Evolutionary conservation across 1,140 invertebrate species (phyloP).

Genomic region (Eupristina koningsbergeri): DNA sequence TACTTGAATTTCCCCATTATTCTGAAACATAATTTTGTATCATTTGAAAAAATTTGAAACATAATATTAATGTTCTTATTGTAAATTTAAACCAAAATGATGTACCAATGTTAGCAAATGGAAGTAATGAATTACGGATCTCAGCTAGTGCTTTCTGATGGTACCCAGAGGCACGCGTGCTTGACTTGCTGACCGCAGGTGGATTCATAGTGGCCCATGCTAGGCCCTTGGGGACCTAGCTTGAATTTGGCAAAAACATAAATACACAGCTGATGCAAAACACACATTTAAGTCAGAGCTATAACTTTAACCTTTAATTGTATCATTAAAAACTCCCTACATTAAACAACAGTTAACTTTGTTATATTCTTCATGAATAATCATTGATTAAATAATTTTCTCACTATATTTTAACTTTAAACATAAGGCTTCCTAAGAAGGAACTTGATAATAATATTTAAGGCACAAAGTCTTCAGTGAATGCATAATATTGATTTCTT

Average conservation of each 20-base stretch:
- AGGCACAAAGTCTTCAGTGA: slow-evolving; percentile 8
- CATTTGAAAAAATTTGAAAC: not conserved
- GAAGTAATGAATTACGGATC: slow-evolving; percentile 88
- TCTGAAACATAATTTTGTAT: not conserved
- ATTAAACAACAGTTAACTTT: slow-evolving; percentile 1
- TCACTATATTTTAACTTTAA: not conserved
- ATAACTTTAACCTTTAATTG: not conserved
- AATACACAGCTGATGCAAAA: slow-evolving; percentile 59
- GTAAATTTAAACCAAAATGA: not conserved
- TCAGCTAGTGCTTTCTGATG: slow-evolving; percentile 90
- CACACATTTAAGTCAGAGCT: slow-evolving; percentile 48
- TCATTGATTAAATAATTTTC: not conserved
- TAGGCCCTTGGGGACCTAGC: slow-evolving; percentile 74
- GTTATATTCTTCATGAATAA: slow-evolving; percentile 2
- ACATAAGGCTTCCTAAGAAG: slow-evolving; percentile 17
- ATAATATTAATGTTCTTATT: no score
- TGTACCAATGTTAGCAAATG: slow-evolving; percentile 83
- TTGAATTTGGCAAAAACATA: slow-evolving; percentile 74
- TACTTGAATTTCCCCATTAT: not conserved
- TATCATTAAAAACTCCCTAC: slow-evolving; percentile 9
- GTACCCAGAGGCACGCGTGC: slow-evolving; percentile 85
- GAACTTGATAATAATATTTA: slow-evolving; percentile 5
- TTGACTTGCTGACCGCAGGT: slow-evolving; percentile 77
- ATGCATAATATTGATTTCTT: not conserved
- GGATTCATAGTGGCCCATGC: slow-evolving; percentile 84